Conservation (phyloP, 2,113 vertebrate genomes). For the Bujurquina vittata region DNA sequence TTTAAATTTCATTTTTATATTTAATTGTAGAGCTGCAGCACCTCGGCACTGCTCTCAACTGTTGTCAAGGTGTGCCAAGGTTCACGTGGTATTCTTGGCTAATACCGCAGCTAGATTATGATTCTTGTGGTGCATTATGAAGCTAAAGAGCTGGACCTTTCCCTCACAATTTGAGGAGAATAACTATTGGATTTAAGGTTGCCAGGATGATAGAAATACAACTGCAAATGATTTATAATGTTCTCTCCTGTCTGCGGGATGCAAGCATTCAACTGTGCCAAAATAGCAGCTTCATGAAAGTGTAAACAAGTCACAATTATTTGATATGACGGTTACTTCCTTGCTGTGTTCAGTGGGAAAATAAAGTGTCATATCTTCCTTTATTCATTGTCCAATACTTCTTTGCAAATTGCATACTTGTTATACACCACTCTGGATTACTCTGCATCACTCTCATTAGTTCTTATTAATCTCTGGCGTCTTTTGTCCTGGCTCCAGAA, state of each 20-base stretch:
- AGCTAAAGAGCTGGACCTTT: neutral
- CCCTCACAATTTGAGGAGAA: neutral
- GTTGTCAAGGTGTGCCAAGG: neutral
- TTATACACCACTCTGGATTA: neutral
- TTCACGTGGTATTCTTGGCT: neutral
- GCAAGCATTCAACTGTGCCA: neutral
- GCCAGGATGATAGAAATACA: neutral
- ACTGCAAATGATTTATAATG: neutral
- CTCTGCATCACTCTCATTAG: no score
- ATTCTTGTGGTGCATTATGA: neutral
- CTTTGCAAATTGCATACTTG: neutral
- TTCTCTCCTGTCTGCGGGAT: neutral
- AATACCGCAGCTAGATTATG: neutral
- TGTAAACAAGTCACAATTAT: neutral
- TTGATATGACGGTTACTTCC: neutral
- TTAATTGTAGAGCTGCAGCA: neutral
- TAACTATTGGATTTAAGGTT: neutral
- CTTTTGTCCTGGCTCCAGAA: neutral
- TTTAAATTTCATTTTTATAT: no score
- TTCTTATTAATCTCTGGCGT: neutral
- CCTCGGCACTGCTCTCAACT: neutral
- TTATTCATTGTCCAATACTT: neutral
- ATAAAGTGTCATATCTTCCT: neutral
- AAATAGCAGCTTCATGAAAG: neutral
- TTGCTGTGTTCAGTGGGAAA: neutral